A percentile compares a stretch with the other conserved stretches of the same genome.
These are phyloP conservation scores for Gonocerus acuteangulatus DNA, from an alignment of 2,888 invertebrate species.

Conservation along the genomic window DNA sequence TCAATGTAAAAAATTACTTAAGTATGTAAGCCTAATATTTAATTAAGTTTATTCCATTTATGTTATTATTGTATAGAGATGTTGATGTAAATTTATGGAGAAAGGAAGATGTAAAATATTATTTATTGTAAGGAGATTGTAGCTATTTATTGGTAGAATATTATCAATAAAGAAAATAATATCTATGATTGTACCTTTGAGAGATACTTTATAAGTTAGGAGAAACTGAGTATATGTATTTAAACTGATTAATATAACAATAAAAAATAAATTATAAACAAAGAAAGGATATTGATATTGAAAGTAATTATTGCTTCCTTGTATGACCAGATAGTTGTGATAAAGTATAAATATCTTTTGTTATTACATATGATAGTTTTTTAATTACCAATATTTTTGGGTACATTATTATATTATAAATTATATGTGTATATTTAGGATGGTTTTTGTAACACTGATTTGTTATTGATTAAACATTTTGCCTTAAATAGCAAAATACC, in stretches of 20 bases:
- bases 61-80: background rate
- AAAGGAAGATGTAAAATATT: background rate
- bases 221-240: no score
- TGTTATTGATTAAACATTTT: conserved; percentile 13
- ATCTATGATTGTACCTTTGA: no score
- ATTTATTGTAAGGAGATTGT: background rate
- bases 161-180: background rate
- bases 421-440: conserved; percentile 16
- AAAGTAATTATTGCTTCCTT: conserved; percentile 16
- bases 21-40: background rate
- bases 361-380: background rate
- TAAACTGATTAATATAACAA: no score
- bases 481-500: conserved; percentile 3
- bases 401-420: background rate
- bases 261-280: no score
- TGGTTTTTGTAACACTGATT: conserved; percentile 11
- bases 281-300: background rate
- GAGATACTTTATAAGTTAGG: no score
- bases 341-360: conserved; percentile 5
- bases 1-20: background rate
- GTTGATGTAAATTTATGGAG: background rate
- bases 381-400: conserved; percentile 3
- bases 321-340: conserved; percentile 13
- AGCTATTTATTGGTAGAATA: background rate
- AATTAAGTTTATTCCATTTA: background rate